Base-by-base conservation (phyloP, 2,888 invertebrate genomes). In the Stegana nigrithorax region DNA sequence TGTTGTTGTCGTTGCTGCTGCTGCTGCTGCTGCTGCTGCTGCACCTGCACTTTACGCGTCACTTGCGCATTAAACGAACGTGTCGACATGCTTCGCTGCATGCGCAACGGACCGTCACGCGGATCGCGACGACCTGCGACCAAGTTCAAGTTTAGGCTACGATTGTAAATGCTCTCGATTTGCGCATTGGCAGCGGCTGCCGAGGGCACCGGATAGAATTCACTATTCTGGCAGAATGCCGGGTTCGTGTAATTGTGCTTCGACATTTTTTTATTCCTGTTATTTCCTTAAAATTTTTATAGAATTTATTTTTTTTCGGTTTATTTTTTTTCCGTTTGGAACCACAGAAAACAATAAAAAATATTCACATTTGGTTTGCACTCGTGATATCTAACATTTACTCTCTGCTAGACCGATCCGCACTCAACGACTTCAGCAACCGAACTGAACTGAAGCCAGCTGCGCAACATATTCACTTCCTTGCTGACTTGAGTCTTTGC, bases 151-250 rank as follows among this genome's bases (percentile, higher is more conserved):
- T 80, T 80, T 45, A 81, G 68, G 63, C 83, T 84, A 27, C 83
- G 81, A 70, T 84, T 84, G 65, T 83, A 83, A 7, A 82, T 75
- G 5, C 80, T 68, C 51, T 83, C 82, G 4, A 79, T 73, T 51
- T 70, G 70, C 60, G 53, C 17, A 19, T 12, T 12, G n/a, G 53
- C 21, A 19, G 32, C 27, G 12, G 60, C 63, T 65, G 10, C 64
- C 29, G 57, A 39, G 45, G 67, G 86, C 75, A 69, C 85, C 81
- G 85, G 85, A 69, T 87, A 87, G 70, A 87, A 90, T 78, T 93
- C 93, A 81, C 93, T 93, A 84, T 92, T 91, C 26, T 91, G 90
- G 81, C 92, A 92, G 81, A 93, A 93, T 0, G 93, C 93, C 59
- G 93, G 93, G 81, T 93, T 93, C 5, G 91, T 91, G 76, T 93